Percentiles rank a stretch among this genome's conserved stretches.
phyloP scores from a whole-genome alignment of 2,113 vertebrate genomes.

The Aphelocoma coerulescens region DNA sequence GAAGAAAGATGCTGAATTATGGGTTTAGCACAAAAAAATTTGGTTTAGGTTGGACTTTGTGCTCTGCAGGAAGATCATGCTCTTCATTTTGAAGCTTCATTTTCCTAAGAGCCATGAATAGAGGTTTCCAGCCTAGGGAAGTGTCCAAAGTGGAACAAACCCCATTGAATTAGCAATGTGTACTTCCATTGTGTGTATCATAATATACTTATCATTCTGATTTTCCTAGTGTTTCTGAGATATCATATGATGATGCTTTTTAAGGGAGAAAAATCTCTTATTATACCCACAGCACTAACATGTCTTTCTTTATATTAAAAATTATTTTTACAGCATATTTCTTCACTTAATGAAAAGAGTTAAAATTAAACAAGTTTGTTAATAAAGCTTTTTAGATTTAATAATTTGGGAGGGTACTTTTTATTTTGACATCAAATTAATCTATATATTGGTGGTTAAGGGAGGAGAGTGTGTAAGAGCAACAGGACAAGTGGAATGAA shows the following conservation, averaged over 20 bases:
- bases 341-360: background rate
- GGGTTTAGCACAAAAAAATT: background rate
- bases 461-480: background rate
- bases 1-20: background rate
- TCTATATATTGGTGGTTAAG: background rate
- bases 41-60: background rate
- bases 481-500: background rate
- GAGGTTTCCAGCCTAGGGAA: background rate
- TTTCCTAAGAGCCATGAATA: background rate
- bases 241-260: background rate
- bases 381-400: background rate
- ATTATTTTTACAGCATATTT: rapidly evolving
- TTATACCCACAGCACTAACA: rapidly evolving
- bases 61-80: background rate
- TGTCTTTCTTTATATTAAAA: background rate
- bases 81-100: background rate
- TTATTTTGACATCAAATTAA: background rate
- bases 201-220: background rate
- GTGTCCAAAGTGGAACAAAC: background rate
- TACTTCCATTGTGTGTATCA: background rate
- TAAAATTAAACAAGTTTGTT: background rate
- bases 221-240: background rate
- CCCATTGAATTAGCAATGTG: background rate
- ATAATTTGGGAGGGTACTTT: background rate
- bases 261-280: background rate